These are phyloP conservation scores for Neolamprologus variostigma DNA, from an alignment of 2,113 vertebrate genomes.

Conservation along the genomic window DNA sequence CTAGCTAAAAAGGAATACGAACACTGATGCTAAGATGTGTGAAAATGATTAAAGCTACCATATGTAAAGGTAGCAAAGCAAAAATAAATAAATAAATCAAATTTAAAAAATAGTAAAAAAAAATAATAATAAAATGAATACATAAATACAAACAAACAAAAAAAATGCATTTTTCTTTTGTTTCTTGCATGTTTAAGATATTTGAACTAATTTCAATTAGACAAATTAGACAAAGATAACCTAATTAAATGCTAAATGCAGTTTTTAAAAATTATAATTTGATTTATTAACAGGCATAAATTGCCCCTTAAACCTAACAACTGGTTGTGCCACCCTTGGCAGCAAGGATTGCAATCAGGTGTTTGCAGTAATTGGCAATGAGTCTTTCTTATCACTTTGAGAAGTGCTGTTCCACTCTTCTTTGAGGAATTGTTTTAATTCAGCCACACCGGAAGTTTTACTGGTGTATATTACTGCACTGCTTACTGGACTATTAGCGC, in stretches of 20 bases:
- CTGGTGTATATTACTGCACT: background rate
- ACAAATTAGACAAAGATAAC: background rate
- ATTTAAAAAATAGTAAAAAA: background rate
- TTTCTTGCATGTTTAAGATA: background rate
- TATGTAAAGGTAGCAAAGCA: background rate
- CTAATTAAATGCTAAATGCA: background rate
- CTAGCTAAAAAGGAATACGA: background rate
- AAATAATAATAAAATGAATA: background rate
- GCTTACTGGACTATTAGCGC: background rate
- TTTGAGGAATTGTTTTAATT: background rate
- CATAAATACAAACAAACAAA: background rate
- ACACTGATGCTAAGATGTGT: background rate
- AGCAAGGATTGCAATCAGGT: background rate
- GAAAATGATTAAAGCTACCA: background rate
- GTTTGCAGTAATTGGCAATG: background rate
- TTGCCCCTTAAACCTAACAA: background rate
- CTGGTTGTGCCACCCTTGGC: background rate
- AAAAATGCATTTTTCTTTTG: background rate
- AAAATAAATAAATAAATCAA: background rate
- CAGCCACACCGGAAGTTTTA: rapidly evolving
- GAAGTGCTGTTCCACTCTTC: background rate
- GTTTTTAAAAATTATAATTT: background rate
- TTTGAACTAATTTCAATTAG: background rate
- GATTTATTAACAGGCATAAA: background rate
- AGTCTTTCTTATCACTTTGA: background rate